Conservation (phyloP, 2,113 vertebrate genomes). For the Oxyura jamaicensis region DNA sequence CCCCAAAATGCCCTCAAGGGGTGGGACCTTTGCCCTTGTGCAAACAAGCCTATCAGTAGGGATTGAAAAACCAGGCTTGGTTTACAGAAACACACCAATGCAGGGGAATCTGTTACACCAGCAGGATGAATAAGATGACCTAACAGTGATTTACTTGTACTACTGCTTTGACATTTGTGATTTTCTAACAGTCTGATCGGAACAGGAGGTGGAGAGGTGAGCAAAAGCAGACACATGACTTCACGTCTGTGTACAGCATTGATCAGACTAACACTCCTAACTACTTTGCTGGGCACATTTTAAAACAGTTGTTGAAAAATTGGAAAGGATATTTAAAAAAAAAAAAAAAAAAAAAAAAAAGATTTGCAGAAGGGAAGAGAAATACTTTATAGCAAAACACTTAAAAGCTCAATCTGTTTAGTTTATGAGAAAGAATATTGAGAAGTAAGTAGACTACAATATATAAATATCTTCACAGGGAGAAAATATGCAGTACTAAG, state of each 20-base stretch:
- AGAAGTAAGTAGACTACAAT: slow-evolving; percentile 21
- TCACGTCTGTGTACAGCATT: not conserved
- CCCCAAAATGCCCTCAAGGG: not conserved
- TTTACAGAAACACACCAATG: rapidly evolving
- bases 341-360: not conserved
- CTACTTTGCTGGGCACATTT: not conserved
- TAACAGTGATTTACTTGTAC: not conserved
- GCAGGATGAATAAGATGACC: not conserved
- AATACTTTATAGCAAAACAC: slow-evolving; percentile 22
- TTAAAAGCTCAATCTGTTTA: slow-evolving; percentile 45
- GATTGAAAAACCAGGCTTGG: not conserved
- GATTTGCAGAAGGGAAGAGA: not conserved
- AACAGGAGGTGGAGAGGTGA: not conserved
- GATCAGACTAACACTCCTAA: not conserved
- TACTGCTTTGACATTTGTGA: not conserved
- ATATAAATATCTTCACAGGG: not conserved
- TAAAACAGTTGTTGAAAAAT: not conserved
- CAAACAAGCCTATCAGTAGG: not conserved
- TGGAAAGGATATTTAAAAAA: not conserved
- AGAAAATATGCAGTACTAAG: slow-evolving; percentile 26
- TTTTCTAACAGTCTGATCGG: not conserved
- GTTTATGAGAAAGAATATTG: slow-evolving; percentile 29
- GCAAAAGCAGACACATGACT: not conserved
- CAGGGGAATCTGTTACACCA: not conserved
- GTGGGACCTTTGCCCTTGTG: not conserved